Conservation (phyloP, 2,113 vertebrate genomes). For the Clarias gariepinus region DNA sequence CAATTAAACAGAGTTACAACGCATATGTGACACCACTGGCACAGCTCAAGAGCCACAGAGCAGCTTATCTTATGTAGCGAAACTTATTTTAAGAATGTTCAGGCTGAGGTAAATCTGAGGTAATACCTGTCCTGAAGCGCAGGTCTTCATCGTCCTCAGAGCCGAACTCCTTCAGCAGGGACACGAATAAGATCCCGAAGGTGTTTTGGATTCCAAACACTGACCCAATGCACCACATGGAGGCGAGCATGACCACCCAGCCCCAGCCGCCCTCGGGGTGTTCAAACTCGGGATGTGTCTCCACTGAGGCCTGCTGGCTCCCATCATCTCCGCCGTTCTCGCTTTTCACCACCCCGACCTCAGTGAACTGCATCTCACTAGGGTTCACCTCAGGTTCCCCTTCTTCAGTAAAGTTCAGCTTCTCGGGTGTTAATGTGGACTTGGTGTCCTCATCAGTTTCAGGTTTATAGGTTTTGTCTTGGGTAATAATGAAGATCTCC, state of each 20-base stretch:
- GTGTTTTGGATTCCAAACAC: slow-evolving; percentile 98
- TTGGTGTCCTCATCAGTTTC: not conserved
- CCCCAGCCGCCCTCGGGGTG: slow-evolving; percentile 77
- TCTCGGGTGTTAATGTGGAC: slow-evolving; percentile 4
- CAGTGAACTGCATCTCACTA: no score
- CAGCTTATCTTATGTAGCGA: no score
- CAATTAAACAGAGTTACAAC: not conserved
- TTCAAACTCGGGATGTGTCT: slow-evolving; percentile 58
- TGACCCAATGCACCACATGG: slow-evolving; percentile 97
- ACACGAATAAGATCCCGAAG: slow-evolving; percentile 68
- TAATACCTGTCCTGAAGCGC: slow-evolving; percentile 73
- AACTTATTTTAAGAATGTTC: no score
- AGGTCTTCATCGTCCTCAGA: slow-evolving; percentile 74
- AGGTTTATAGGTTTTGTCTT: slow-evolving; percentile 35
- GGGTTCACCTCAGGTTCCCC: no score
- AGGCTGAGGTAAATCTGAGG: not conserved
- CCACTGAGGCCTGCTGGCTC: not conserved
- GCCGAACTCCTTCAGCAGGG: slow-evolving; percentile 81
- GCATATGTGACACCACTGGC: not conserved
- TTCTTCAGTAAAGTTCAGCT: not conserved
- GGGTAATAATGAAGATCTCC: slow-evolving; percentile 13
- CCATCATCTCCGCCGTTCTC: slow-evolving; percentile 54
- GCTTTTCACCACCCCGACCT: slow-evolving; percentile 31
- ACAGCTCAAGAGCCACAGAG: no score
- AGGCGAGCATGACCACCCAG: slow-evolving; percentile 93